Conservation (phyloP, 2,113 vertebrate genomes). For the pig (Sus scrofa) region DNA sequence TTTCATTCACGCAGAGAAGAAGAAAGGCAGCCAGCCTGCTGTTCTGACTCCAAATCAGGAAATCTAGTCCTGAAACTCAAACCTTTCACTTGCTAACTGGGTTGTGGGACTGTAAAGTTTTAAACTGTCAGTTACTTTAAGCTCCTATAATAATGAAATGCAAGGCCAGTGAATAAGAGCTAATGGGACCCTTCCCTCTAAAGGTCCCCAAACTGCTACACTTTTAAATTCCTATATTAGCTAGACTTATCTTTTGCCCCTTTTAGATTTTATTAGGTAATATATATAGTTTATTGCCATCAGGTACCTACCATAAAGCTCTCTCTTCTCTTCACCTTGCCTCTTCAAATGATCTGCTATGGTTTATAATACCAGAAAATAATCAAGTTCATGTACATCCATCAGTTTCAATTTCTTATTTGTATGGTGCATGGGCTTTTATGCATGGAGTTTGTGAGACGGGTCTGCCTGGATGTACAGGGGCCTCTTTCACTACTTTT, state of each 20-base stretch:
- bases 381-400: no score
- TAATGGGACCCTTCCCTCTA: not conserved
- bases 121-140: not conserved
- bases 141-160: not conserved
- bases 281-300: not conserved
- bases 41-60: not conserved
- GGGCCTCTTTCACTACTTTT: not conserved
- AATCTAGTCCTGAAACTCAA: not conserved
- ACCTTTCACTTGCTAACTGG: not conserved
- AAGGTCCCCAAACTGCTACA: not conserved
- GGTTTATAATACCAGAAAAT: not conserved
- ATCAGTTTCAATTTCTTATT: not conserved
- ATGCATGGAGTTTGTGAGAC: not conserved
- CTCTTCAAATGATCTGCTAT: not conserved
- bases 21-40: not conserved
- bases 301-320: not conserved
- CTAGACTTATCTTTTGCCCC: not conserved
- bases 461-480: not conserved
- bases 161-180: not conserved
- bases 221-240: not conserved
- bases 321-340: not conserved
- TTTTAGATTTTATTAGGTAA: not conserved
- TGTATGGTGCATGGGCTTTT: accelerated
- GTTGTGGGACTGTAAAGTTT: not conserved
- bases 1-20: not conserved